A percentile compares a stretch with the other conserved stretches of the same genome.
Conservation (phyloP, 2,797 vertebrate species). For the Sebastes oblongus region DNA sequence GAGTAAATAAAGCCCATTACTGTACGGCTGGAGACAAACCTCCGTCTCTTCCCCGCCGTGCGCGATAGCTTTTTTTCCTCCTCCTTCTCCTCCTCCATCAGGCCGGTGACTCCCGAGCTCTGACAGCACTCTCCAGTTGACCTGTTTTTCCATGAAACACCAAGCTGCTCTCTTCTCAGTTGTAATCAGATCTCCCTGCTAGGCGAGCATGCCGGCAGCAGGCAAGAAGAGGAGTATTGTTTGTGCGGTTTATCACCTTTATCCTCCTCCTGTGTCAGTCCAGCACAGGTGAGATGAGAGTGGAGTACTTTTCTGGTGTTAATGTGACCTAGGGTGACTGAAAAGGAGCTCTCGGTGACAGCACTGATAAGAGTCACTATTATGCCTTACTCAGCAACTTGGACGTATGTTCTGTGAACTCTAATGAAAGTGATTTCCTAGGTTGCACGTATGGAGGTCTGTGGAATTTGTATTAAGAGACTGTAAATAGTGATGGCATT, state of each 20-base stretch:
- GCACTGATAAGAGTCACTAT: conserved; percentile 34
- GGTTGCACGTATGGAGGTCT: neutral
- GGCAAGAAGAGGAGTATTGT: conserved; percentile 72
- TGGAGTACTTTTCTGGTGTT: conserved; percentile 54
- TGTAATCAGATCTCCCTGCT: conserved; percentile 79
- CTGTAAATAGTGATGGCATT: neutral
- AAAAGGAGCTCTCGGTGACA: conserved; percentile 54
- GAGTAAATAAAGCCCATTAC: conserved; percentile 72
- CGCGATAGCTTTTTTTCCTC: conserved; percentile 53
- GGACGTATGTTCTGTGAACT: conserved; percentile 3
- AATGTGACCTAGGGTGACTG: conserved; percentile 61
- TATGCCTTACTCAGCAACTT: conserved; percentile 37
- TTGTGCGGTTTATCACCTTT: conserved; percentile 71
- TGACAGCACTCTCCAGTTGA: conserved; percentile 72
- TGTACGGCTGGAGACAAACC: conserved; percentile 60
- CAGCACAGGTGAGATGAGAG: conserved; percentile 63
- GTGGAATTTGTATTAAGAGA: conserved; percentile 5
- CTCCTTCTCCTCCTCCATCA: conserved; percentile 57
- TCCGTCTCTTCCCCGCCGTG: conserved; percentile 41
- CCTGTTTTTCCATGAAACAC: conserved; percentile 78
- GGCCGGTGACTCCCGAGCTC: conserved; percentile 65
- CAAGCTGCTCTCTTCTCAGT: conserved; percentile 74
- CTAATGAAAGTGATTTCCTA: conserved; percentile 14
- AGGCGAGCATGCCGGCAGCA: conserved; percentile 55
- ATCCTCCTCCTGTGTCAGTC: conserved; percentile 68